Conservation (phyloP, 2,888 invertebrate genomes). For the Deroplatys truncata region DNA sequence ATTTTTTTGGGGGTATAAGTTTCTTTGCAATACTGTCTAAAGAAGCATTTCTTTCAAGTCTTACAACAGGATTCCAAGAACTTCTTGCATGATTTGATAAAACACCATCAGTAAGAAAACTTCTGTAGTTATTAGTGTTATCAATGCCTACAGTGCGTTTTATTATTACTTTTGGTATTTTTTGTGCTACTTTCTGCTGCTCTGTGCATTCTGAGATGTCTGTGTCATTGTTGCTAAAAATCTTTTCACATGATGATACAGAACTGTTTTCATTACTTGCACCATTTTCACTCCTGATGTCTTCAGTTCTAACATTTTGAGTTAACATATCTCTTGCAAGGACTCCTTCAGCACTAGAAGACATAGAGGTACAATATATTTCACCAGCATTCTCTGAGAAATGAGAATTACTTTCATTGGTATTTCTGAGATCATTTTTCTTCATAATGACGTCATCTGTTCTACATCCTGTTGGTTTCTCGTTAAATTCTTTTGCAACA, state of each 20-base stretch:
- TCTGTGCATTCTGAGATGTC: not conserved
- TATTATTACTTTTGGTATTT: slow-evolving; percentile 26
- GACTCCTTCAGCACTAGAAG: not conserved
- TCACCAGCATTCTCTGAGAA: not conserved
- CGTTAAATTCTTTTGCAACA: not conserved
- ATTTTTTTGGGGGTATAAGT: not conserved
- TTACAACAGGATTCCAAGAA: slow-evolving; percentile 26
- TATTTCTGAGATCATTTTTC: not conserved
- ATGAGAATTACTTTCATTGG: not conserved
- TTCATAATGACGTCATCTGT: not conserved
- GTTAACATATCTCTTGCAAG: not conserved
- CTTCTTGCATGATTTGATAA: not conserved
- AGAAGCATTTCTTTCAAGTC: slow-evolving; percentile 17
- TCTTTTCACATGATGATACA: not conserved
- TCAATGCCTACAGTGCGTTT: slow-evolving; percentile 22
- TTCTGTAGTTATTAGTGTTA: slow-evolving; percentile 23
- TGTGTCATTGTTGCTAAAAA: not conserved
- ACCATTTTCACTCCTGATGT: too few species aligned
- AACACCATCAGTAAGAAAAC: slow-evolving; percentile 18
- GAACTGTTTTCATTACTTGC: not conserved
- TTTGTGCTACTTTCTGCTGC: not conserved
- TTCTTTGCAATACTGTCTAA: slow-evolving; percentile 21
- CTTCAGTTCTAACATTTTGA: not conserved
- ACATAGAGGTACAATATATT: not conserved
- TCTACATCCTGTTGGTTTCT: not conserved